Evolutionary conservation across 2,888 invertebrate species (phyloP).

Genomic region (Orchesella flavescens): DNA sequence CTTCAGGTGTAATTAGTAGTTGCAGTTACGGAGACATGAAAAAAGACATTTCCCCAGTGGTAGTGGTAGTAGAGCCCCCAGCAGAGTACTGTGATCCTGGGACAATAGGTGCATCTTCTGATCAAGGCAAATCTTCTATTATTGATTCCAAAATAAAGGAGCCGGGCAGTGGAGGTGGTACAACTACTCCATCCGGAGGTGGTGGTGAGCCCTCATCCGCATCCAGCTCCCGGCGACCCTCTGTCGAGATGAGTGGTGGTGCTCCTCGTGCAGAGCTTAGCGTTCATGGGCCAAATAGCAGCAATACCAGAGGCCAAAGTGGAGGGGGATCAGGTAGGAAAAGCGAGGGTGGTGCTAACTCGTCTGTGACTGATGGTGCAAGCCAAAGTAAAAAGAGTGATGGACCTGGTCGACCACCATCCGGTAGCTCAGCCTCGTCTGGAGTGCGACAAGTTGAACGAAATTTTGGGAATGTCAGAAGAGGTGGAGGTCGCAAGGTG

Average conservation of each 20-base stretch:
- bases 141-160: constrained; percentile 61
- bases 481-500: constrained; percentile 58
- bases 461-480: constrained; percentile 56
- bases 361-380: constrained; percentile 58
- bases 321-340: constrained; percentile 39
- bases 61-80: constrained; percentile 60
- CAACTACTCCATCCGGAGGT: constrained; percentile 37
- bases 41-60: constrained; percentile 53
- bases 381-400: constrained; percentile 55
- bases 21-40: constrained; percentile 37
- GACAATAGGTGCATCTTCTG: constrained; percentile 43
- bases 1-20: neutral
- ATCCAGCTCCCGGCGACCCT: constrained; percentile 56
- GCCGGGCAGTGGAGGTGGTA: constrained; percentile 30
- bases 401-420: constrained; percentile 54
- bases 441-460: constrained; percentile 45
- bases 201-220: constrained; percentile 58
- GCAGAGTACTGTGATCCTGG: constrained; percentile 55
- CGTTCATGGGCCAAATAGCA: constrained; percentile 57
- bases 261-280: constrained; percentile 60
- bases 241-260: constrained; percentile 60
- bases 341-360: constrained; percentile 45
- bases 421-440: constrained; percentile 34
- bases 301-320: constrained; percentile 40
- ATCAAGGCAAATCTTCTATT: constrained; percentile 51